Evolutionary conservation across 2,797 vertebrate genomes (phyloP).

Genomic region (Hapalemur alaotrensis): DNA sequence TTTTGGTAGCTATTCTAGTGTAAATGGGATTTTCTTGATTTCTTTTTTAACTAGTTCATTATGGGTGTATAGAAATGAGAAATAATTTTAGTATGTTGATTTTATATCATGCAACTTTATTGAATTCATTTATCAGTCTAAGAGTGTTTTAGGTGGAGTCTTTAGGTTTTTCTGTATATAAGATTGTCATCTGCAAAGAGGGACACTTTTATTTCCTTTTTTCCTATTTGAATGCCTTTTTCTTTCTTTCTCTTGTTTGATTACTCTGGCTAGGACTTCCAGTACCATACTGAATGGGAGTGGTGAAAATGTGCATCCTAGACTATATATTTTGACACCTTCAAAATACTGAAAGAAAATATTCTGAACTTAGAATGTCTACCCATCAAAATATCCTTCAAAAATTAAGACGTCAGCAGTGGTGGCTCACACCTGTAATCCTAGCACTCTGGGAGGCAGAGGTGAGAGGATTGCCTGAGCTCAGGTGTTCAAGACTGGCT

Average conservation of each 20-base stretch:
- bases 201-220: background rate
- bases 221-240: background rate
- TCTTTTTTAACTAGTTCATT: background rate
- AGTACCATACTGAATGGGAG: background rate
- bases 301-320: background rate
- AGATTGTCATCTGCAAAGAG: background rate
- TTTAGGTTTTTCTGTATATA: background rate
- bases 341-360: background rate
- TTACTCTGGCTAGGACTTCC: background rate
- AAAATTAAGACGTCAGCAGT: background rate
- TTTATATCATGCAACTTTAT: background rate
- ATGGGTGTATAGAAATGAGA: background rate
- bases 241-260: background rate
- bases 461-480: no score
- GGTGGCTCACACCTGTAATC: no score
- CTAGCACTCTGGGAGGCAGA: no score
- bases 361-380: background rate
- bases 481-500: no score
- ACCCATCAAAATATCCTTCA: background rate
- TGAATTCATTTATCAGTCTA: background rate
- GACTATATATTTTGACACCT: slow-evolving; percentile 9
- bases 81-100: background rate
- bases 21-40: background rate
- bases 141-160: background rate
- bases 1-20: background rate